Conservation (phyloP, 2,797 vertebrate species). For the Cirrhinus molitorella region DNA sequence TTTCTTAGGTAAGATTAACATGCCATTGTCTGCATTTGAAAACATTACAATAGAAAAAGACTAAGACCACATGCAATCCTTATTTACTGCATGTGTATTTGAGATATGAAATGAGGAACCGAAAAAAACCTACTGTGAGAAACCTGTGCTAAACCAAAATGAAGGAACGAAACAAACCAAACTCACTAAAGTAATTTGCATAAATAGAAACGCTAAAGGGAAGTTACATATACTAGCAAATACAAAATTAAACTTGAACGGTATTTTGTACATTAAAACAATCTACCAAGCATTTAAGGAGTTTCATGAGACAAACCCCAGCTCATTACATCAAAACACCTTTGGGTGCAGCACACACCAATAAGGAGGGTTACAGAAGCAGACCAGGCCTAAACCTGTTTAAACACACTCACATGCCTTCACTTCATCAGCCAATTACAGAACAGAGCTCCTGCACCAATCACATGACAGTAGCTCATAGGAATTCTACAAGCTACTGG, state of each 20-base stretch:
- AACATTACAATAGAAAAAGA: neutral
- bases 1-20: neutral
- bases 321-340: neutral
- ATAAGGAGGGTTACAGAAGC: constrained; percentile 45
- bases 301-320: neutral
- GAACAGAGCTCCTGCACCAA: constrained; percentile 60
- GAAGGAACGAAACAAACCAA: neutral
- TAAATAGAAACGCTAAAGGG: neutral
- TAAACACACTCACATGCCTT: constrained; percentile 82
- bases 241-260: neutral
- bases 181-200: neutral
- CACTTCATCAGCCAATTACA: constrained; percentile 69
- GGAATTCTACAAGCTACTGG: constrained; percentile 54
- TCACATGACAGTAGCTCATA: constrained; percentile 73
- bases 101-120: constrained; percentile 15
- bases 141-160: constrained; percentile 9
- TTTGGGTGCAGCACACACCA: neutral
- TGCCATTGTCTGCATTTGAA: neutral
- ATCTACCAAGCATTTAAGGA: neutral
- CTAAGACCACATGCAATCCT: neutral
- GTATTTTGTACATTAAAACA: neutral
- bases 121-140: neutral
- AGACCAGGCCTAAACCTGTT: constrained; percentile 51
- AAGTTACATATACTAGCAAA: constrained; percentile 1
- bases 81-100: neutral